phyloP scores from a whole-genome alignment of 2,797 vertebrate species.

The Acanthopagrus latus region DNA sequence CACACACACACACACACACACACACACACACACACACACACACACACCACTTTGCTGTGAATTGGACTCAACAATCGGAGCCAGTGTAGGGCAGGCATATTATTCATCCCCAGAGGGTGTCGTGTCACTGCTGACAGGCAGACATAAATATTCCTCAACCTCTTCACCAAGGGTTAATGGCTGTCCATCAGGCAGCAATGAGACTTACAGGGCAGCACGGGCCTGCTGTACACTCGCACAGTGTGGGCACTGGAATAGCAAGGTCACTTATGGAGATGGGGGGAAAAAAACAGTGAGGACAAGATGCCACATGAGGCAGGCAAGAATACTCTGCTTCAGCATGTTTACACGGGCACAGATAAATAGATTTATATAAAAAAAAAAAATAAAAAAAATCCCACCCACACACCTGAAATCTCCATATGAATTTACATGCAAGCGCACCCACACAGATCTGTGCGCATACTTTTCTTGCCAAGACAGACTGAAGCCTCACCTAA shows the following conservation, averaged over 20 bases:
- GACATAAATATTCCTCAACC: slow-evolving; percentile 85
- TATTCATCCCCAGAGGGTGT: slow-evolving; percentile 81
- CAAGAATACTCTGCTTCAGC: background rate
- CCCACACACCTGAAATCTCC: slow-evolving; percentile 15
- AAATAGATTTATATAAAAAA: slow-evolving; percentile 3
- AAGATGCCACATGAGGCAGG: slow-evolving; percentile 26
- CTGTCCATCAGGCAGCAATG: slow-evolving; percentile 80
- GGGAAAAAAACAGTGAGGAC: slow-evolving; percentile 20
- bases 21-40: slow-evolving; percentile 44
- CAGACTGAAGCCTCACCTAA: slow-evolving; percentile 22
- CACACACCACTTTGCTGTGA: slow-evolving; percentile 54
- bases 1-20: slow-evolving; percentile 38
- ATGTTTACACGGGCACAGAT: slow-evolving; percentile 35
- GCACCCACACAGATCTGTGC: slow-evolving; percentile 12
- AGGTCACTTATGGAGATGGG: slow-evolving; percentile 60
- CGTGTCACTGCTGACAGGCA: slow-evolving; percentile 81
- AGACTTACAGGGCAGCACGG: slow-evolving; percentile 52
- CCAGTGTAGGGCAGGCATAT: slow-evolving; percentile 72
- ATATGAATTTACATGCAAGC: slow-evolving; percentile 10
- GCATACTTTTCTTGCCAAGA: slow-evolving; percentile 17
- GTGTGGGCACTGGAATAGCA: slow-evolving; percentile 53
- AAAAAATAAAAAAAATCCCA: slow-evolving; percentile 6
- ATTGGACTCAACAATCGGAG: slow-evolving; percentile 75
- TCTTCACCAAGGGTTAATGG: slow-evolving; percentile 83
- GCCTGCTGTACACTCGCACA: slow-evolving; percentile 51